phyloP scores from a whole-genome alignment of 1,140 invertebrate genomes.

The Xylocopa sonorina region DNA sequence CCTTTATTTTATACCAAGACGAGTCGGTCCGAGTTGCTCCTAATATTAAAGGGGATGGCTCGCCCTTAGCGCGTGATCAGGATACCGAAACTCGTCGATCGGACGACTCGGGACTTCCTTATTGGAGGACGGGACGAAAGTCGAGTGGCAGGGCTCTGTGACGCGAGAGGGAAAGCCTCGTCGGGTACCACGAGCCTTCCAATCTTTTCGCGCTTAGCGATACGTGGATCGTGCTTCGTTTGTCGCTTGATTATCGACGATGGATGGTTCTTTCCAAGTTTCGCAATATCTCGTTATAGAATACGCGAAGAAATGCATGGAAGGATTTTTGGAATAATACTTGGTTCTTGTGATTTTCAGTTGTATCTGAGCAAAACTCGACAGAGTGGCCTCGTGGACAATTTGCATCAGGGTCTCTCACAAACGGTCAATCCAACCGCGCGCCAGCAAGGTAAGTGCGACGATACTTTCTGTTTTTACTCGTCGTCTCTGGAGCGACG shows the following conservation, averaged over 20 bases:
- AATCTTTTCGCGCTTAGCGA: not conserved
- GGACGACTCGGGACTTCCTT: constrained; percentile 74
- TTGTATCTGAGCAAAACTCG: constrained; percentile 79
- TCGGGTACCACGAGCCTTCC: not conserved
- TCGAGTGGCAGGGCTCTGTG: constrained; percentile 56
- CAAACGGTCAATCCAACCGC: constrained; percentile 70
- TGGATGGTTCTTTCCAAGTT: not conserved
- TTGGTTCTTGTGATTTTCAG: constrained; percentile 58
- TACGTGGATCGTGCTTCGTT: not conserved
- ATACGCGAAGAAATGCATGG: no score
- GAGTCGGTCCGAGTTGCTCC: constrained; percentile 72
- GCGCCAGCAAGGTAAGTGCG: constrained; percentile 78
- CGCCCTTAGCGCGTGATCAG: constrained; percentile 79
- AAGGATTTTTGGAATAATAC: no score
- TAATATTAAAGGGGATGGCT: constrained; percentile 81
- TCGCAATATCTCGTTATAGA: no score
- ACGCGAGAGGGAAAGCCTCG: not conserved
- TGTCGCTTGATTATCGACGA: not conserved
- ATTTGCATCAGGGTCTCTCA: constrained; percentile 69
- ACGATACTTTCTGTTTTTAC: constrained; percentile 8
- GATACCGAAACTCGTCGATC: constrained; percentile 76
- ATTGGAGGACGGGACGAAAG: constrained; percentile 67
- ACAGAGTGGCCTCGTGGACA: constrained; percentile 68
- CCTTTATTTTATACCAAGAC: constrained; percentile 80
- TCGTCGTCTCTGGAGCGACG: not conserved